Percentiles rank a stretch among this genome's conserved stretches.
Conservation (phyloP, 2,113 vertebrate genomes). For the Ctenomys sociabilis region DNA sequence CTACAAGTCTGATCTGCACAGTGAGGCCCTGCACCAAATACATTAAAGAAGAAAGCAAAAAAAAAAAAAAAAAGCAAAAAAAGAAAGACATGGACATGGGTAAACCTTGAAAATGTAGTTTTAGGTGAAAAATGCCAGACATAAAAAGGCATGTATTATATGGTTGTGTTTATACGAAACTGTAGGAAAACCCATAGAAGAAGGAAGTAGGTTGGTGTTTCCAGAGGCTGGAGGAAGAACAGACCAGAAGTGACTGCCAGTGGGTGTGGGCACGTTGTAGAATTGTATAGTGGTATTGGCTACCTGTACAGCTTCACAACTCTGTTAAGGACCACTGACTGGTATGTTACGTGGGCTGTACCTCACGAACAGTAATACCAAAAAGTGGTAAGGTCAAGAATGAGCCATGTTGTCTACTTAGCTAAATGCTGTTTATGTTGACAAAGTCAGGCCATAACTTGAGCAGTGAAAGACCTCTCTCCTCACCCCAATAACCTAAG, state of each 20-base stretch:
- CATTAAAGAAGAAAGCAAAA: too few relatives aligned
- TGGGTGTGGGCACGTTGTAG: not conserved
- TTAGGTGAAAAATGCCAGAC: not conserved
- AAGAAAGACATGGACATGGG: not conserved
- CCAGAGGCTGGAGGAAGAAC: not conserved
- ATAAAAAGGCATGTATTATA: not conserved
- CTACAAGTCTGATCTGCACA: too few relatives aligned
- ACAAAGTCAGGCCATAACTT: not conserved
- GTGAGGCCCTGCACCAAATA: too few relatives aligned
- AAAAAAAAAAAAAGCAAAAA: too few relatives aligned
- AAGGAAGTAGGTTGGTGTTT: not conserved
- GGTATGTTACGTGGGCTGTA: not conserved
- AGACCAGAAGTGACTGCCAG: not conserved
- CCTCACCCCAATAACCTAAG: not conserved
- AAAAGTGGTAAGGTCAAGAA: not conserved
- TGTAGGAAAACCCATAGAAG: not conserved
- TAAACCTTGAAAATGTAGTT: not conserved
- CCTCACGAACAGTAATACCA: not conserved
- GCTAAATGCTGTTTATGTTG: constrained; percentile 19
- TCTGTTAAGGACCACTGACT: not conserved
- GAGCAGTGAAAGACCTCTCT: not conserved
- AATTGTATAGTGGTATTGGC: not conserved
- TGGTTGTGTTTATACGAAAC: not conserved
- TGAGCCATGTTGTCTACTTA: not conserved
- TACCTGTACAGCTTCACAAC: not conserved